Percentiles rank a stretch among this genome's conserved stretches.
These are phyloP conservation scores for Ochropacha duplaris DNA, from an alignment of 2,888 invertebrate genomes.

Conservation along the genomic window DNA sequence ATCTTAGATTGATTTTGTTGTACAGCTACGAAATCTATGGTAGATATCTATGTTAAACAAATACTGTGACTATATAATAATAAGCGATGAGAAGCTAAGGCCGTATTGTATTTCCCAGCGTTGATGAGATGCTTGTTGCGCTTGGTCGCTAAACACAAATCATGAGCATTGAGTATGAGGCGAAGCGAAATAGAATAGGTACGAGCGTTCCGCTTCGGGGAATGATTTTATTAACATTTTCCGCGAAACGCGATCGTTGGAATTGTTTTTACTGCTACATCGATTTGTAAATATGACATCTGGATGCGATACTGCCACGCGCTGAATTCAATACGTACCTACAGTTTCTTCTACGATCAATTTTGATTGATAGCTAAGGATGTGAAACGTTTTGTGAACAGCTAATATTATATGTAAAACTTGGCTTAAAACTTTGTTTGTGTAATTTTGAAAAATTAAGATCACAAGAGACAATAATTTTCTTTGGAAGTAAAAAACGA, in stretches of 20 bases:
- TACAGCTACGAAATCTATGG: neutral
- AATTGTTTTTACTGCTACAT: slow-evolving; percentile 41
- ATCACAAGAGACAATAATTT: neutral
- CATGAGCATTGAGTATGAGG: slow-evolving; percentile 10
- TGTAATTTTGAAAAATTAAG: neutral
- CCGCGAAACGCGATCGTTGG: slow-evolving; percentile 43
- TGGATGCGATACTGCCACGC: slow-evolving; percentile 14
- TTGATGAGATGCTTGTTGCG: neutral
- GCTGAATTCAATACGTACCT: neutral
- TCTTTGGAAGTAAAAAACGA: slow-evolving; percentile 7
- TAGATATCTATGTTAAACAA: too few relatives aligned
- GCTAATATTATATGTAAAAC: neutral
- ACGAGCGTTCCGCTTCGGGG: slow-evolving; percentile 40
- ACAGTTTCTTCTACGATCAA: neutral
- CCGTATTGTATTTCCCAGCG: neutral
- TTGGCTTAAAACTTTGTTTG: neutral
- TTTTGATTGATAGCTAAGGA: neutral
- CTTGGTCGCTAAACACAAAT: neutral
- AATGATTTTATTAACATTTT: slow-evolving; percentile 55
- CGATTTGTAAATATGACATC: slow-evolving; percentile 36
- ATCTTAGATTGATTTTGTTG: neutral
- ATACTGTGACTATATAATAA: too few relatives aligned
- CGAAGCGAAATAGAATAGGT: slow-evolving; percentile 19
- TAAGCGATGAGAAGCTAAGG: neutral
- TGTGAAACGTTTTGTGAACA: neutral